Evolutionary conservation across 2,888 invertebrate genomes (phyloP), one percentile per base, ranked within the genome.

Genomic region (Pollenia amentaria): DNA sequence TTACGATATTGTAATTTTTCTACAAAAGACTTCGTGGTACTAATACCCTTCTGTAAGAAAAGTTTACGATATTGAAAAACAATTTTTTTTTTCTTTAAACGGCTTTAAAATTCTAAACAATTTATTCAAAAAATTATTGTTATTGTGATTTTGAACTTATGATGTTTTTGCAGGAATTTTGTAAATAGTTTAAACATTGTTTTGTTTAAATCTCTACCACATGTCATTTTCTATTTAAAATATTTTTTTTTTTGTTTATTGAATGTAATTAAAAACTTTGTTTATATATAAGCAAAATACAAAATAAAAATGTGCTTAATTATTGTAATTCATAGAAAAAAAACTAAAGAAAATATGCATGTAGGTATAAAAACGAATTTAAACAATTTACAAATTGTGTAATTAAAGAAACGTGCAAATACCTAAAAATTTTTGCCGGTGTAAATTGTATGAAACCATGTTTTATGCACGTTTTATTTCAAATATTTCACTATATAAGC

Each of bases 191-290:
- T 29, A 29, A 14, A 21, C 12, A 57, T 55, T 55, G 21, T 29
- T 44, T 55, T 60, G 11, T 29, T 46, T 4, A 44, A 73, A 46
- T 29, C 16, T 18, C 18, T 51, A 21, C 14, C 44, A 57, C 46
- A 60, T 62, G n/a, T n/a, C 10, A 40, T 11, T 62, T 48, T 8
- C 7, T n/a, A 44, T 42, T 53, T 42, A 46, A 64, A 67, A 67
- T 40, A 77, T 46, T 18, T 21, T 12, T 18, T 0, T 57, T 12
- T 9, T 55, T 11, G 29, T 60, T 16, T 12, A 38, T n/a, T 44
- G 44, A 46, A 16, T 46, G 44, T 42, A 79, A 62, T 70, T 79
- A 69, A 79, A 70, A 69, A 48, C 38, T 46, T 57, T 76, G 76
- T 76, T 76, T 53, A 65, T 42, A 29, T 16, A 42, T 48, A 42